Evolutionary conservation across 1,140 invertebrate species (phyloP).

Genomic region (Drosophila suzukii): DNA sequence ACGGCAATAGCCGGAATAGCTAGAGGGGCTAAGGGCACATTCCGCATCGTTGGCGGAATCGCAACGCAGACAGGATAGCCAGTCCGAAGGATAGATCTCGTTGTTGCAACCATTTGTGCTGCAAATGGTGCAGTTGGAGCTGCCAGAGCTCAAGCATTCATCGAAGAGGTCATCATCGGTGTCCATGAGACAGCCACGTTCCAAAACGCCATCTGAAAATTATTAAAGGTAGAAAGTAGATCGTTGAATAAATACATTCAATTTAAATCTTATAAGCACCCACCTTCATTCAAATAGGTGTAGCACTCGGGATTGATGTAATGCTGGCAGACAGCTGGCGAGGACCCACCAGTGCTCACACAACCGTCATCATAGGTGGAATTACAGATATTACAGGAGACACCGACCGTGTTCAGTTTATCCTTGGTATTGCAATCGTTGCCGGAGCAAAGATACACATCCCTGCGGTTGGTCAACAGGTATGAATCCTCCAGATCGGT

Average conservation of each 20-base stretch:
- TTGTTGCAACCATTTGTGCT: slow-evolving; percentile 56
- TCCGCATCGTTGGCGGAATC: slow-evolving; percentile 54
- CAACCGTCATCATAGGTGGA: slow-evolving; percentile 38
- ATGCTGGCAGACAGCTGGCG: slow-evolving; percentile 22
- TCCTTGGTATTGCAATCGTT: slow-evolving; percentile 70
- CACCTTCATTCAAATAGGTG: slow-evolving; percentile 47
- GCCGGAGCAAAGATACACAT: slow-evolving; percentile 56
- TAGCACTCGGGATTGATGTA: slow-evolving; percentile 59
- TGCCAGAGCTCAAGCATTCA: slow-evolving; percentile 49
- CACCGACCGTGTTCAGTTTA: slow-evolving; percentile 9
- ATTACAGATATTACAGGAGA: slow-evolving; percentile 41
- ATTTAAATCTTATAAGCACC: not conserved
- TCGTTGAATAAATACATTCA: no score
- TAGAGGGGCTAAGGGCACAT: slow-evolving; percentile 47
- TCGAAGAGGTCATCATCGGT: slow-evolving; percentile 57
- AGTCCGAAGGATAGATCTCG: slow-evolving; percentile 54
- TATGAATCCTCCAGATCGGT: slow-evolving; percentile 50
- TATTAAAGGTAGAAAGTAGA: not conserved
- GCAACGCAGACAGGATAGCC: slow-evolving; percentile 67
- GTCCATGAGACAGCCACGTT: slow-evolving; percentile 66
- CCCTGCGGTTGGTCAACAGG: slow-evolving; percentile 38
- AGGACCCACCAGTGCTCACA: not conserved
- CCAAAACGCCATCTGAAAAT: slow-evolving; percentile 51
- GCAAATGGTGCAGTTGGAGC: slow-evolving; percentile 51
- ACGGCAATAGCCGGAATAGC: slow-evolving; percentile 53